Evolutionary conservation across 2,888 invertebrate genomes (phyloP), one percentile per base, ranked within the genome.

Genomic region (Polia nebulosa): DNA sequence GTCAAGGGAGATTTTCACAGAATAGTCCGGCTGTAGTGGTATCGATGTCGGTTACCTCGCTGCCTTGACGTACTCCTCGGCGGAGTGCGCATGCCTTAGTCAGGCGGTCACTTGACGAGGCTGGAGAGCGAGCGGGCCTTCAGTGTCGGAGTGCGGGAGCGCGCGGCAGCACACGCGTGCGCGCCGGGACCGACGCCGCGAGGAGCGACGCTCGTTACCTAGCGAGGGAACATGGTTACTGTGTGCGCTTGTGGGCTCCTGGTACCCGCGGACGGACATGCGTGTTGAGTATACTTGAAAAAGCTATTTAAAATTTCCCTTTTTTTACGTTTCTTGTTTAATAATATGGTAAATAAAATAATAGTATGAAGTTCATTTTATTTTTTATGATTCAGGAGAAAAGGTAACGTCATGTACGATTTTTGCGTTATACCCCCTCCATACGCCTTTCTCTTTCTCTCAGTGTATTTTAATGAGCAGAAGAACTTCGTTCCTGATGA

Each of bases 71-170:
- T 63, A 52, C 15, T 66, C 63, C 49, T 69, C 81, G 22, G 57
- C 76, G 63, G 80, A 71, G 66, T 60, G 69, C 32, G 83, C 78
- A 59, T 65, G 78, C 47, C 70, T 61, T 80, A 85, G 93, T 94
- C 94, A 94, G 86, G 94, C 95, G 88, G 94, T 95, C 92, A 95
- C 94, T 94, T 95, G 88, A 94, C 95, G 94, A 95, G 96, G 89
- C 95, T 95, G 95, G 96, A 95, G 89, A 95, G 96, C 89, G 96
- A 96, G 90, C 95, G 96, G 92, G 94, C 94, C 85, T 88, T 96
- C 95, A 94, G 94, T 90, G 94, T 95, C 95, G 93, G 94, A 90
- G 94, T 92, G 95, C 81, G 94, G 76, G 94, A 92, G 89, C 80
- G 91, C 80, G 86, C 95, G 94, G 87, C 90, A 87, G 92, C 94